A percentile compares a stretch with the other conserved stretches of the same genome.
Conservation (phyloP, 2,113 vertebrate species). For the Aptenodytes forsteri region DNA sequence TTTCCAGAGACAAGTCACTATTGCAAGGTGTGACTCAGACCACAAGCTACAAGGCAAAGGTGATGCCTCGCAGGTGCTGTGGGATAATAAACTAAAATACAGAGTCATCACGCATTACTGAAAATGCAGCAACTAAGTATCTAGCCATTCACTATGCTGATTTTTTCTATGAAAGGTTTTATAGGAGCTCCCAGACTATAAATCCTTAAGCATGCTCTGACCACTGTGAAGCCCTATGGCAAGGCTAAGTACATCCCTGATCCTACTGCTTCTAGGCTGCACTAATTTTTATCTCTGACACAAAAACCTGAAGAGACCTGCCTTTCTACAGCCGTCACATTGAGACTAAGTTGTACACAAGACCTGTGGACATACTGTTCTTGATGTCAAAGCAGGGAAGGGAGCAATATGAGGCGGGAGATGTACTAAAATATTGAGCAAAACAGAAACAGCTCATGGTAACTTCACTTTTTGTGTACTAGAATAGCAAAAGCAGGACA, state of each 20-base stretch:
- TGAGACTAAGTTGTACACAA: neutral
- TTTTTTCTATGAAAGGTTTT: neutral
- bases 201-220: neutral
- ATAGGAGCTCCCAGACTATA: neutral
- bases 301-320: neutral
- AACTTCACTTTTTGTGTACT: neutral
- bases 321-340: neutral
- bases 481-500: neutral
- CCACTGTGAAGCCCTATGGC: neutral
- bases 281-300: neutral
- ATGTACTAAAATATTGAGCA: neutral
- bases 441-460: neutral
- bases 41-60: neutral
- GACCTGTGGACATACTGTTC: neutral
- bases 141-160: neutral
- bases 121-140: neutral
- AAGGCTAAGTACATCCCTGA: neutral
- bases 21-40: neutral
- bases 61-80: neutral
- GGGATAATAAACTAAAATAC: neutral
- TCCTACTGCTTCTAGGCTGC: neutral
- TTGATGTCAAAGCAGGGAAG: neutral
- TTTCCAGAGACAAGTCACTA: neutral
- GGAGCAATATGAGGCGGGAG: neutral
- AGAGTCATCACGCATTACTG: neutral